A percentile compares a stretch with the other conserved stretches of the same genome.
phyloP scores from a whole-genome alignment of 2,797 vertebrate genomes.

The Merluccius polli region DNA sequence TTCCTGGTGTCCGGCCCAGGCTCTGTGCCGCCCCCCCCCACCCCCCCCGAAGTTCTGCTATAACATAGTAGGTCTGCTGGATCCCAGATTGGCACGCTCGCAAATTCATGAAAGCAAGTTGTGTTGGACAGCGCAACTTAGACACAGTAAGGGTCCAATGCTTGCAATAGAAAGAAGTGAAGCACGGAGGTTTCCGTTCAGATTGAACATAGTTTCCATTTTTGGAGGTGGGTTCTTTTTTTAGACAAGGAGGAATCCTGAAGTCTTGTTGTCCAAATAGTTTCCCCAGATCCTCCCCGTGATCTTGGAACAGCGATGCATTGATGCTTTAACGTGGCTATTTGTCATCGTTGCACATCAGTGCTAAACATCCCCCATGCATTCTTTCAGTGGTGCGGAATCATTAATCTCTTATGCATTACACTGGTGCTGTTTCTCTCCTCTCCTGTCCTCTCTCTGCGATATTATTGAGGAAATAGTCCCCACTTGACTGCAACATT shows the following conservation, averaged over 20 bases:
- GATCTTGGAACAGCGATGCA: background rate
- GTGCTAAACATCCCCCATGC: background rate
- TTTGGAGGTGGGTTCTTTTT: too few species aligned
- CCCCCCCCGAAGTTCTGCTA: background rate
- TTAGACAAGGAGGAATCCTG: too few species aligned
- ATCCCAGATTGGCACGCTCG: background rate
- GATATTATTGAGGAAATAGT: too few species aligned
- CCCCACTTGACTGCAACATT: background rate
- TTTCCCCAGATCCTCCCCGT: background rate
- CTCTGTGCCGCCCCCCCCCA: too few species aligned
- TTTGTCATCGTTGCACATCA: background rate
- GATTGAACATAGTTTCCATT: background rate
- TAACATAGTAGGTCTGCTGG: background rate
- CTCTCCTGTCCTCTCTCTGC: background rate
- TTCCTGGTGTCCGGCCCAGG: too few species aligned
- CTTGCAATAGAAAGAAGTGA: too few species aligned
- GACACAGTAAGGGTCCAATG: background rate
- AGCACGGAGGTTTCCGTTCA: background rate
- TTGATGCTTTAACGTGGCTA: background rate
- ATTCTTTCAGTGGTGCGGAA: background rate
- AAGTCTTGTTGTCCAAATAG: too few species aligned
- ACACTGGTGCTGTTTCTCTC: background rate
- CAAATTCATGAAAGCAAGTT: background rate
- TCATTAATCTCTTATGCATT: background rate
- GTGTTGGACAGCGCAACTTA: too few species aligned